Conservation (phyloP, 2,888 invertebrate genomes). For the Anthophora plumipes region DNA sequence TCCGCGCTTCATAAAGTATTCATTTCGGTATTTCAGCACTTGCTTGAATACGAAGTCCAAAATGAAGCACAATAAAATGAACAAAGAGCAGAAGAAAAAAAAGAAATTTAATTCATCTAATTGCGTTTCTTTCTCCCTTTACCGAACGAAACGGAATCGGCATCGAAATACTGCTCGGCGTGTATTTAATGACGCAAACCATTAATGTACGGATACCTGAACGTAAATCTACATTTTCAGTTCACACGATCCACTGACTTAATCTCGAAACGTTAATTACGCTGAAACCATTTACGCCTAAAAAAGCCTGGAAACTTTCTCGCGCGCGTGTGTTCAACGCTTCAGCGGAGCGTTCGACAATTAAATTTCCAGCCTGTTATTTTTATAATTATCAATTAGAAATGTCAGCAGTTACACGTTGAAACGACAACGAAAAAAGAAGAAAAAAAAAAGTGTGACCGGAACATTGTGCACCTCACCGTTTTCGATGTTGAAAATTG, state of each 20-base stretch:
- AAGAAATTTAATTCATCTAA: no score
- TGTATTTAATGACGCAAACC: neutral
- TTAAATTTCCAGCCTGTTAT: conserved; percentile 8
- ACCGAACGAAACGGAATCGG: no score
- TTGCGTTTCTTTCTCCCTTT: no score
- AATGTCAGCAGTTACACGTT: neutral
- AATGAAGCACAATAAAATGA: no score
- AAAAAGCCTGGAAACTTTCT: conserved; percentile 28
- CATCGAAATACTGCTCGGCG: neutral
- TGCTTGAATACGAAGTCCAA: no score
- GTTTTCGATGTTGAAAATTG: neutral
- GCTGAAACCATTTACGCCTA: neutral
- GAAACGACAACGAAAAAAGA: neutral
- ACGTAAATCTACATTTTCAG: neutral
- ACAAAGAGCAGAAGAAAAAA: no score
- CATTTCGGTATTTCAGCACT: no score
- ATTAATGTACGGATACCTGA: neutral
- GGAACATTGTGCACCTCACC: conserved; percentile 19
- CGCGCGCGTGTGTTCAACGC: neutral
- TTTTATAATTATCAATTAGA: conserved; percentile 26
- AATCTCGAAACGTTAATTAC: conserved; percentile 28
- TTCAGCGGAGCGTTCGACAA: conserved; percentile 22
- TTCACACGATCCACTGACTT: conserved; percentile 33
- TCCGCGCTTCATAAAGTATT: no score
- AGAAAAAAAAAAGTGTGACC: neutral